phyloP scores from a whole-genome alignment of 2,888 invertebrate genomes.

The Gibbula magus region DNA sequence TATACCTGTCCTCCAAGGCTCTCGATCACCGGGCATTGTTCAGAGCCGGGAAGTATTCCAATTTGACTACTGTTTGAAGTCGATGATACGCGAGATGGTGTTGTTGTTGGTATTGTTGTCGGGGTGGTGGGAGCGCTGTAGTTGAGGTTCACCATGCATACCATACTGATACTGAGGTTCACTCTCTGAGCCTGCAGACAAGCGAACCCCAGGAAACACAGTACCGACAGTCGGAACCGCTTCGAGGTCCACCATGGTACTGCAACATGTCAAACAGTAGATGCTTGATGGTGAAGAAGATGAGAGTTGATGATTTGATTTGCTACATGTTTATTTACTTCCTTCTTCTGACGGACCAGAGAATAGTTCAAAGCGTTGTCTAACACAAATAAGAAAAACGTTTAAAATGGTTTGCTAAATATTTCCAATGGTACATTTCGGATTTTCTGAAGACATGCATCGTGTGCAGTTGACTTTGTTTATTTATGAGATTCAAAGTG shows the following conservation, averaged over 20 bases:
- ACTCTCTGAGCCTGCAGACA: conserved; percentile 80
- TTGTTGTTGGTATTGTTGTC: background rate
- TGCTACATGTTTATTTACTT: background rate
- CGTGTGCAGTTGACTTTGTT: too few species aligned
- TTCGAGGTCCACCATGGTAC: conserved; percentile 45
- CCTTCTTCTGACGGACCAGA: background rate
- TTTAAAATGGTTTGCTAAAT: too few species aligned
- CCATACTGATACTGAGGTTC: conserved; percentile 77
- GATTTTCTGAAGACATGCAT: too few species aligned
- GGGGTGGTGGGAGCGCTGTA: conserved; percentile 29
- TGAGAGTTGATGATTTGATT: background rate
- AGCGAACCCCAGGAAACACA: conserved; percentile 76
- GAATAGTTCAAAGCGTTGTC: too few species aligned
- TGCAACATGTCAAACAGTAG: background rate
- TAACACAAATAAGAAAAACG: too few species aligned
- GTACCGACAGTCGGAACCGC: conserved; percentile 47
- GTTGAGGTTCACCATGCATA: conserved; percentile 76
- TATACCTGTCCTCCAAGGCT: too few species aligned
- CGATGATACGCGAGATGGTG: background rate
- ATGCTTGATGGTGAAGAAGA: too few species aligned
- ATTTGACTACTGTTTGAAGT: background rate
- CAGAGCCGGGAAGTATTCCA: background rate
- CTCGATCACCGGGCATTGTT: background rate
- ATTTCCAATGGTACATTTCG: too few species aligned
- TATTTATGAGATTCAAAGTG: too few species aligned